phyloP scores from a whole-genome alignment of 1,140 invertebrate genomes.

The Panulirus ornatus region DNA sequence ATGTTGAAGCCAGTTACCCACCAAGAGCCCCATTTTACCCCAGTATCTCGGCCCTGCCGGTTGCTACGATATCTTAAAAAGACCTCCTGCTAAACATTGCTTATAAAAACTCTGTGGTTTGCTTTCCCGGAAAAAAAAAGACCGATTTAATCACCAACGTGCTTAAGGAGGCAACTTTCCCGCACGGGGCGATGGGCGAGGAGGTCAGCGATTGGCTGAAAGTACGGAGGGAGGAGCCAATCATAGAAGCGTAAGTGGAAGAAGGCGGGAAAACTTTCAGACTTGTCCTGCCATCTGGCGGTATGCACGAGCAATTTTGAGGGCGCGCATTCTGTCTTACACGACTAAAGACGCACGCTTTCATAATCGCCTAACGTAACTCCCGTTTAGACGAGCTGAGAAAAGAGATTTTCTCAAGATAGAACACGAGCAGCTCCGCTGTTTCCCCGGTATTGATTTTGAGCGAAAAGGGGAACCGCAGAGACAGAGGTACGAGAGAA shows the following conservation, averaged over 20 bases:
- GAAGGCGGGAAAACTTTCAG: conserved; percentile 62
- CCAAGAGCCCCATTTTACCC: too few species aligned
- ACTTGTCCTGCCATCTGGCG: conserved; percentile 67
- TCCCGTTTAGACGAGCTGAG: too few species aligned
- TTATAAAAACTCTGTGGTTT: conserved; percentile 21
- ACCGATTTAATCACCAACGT: conserved; percentile 36
- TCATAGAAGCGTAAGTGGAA: conserved; percentile 59
- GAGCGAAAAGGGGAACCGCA: too few species aligned
- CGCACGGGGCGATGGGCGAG: conserved; percentile 35
- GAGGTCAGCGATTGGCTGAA: conserved; percentile 55
- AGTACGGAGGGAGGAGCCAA: conserved; percentile 61
- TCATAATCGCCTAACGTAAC: neutral
- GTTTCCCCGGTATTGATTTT: too few species aligned
- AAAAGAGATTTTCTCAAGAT: too few species aligned
- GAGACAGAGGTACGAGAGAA: too few species aligned
- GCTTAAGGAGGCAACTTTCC: conserved; percentile 53
- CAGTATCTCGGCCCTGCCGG: neutral
- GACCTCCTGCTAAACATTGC: neutral
- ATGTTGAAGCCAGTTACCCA: too few species aligned
- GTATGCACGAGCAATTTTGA: conserved; percentile 15
- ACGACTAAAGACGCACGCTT: neutral
- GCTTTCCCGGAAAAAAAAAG: conserved; percentile 37
- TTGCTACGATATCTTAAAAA: neutral
- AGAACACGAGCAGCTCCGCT: too few species aligned
- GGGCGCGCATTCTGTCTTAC: conserved; percentile 31